These are phyloP conservation scores for Mamestra brassicae DNA, from an alignment of 2,888 invertebrate genomes.

Conservation along the genomic window DNA sequence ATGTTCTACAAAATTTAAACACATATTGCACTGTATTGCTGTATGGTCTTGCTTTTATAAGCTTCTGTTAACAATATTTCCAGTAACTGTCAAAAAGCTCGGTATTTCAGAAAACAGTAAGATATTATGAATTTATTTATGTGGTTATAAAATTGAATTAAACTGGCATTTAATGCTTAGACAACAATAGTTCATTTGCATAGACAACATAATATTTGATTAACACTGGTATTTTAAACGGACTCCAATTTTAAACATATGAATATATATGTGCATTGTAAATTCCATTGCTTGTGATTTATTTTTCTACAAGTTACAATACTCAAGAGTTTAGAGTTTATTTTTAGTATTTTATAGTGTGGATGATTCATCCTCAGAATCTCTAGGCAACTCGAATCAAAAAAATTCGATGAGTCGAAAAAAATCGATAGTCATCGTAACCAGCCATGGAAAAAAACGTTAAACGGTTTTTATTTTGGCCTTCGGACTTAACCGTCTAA, in stretches of 20 bases:
- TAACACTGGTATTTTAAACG: slow-evolving; percentile 2
- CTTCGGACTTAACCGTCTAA: background rate
- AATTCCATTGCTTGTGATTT: too few relatives aligned
- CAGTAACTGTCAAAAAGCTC: background rate
- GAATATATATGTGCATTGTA: too few relatives aligned
- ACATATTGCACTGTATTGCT: background rate
- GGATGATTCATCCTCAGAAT: background rate
- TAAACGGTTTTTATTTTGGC: background rate
- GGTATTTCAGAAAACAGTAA: slow-evolving; percentile 2
- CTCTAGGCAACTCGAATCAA: background rate
- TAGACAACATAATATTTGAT: background rate
- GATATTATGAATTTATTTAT: background rate
- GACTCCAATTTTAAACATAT: background rate
- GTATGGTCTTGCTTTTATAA: slow-evolving; percentile 17
- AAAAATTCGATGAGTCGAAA: too few relatives aligned
- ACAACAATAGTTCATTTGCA: slow-evolving; percentile 12
- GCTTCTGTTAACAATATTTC: background rate
- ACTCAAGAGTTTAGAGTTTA: too few relatives aligned
- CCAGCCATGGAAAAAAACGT: background rate
- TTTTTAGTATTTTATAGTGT: too few relatives aligned
- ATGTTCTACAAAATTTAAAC: background rate
- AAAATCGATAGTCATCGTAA: background rate
- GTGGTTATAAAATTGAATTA: background rate
- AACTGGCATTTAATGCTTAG: too few relatives aligned
- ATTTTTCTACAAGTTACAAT: too few relatives aligned